phyloP scores from a whole-genome alignment of 2,113 vertebrate genomes.

The Oplegnathus fasciatus region DNA sequence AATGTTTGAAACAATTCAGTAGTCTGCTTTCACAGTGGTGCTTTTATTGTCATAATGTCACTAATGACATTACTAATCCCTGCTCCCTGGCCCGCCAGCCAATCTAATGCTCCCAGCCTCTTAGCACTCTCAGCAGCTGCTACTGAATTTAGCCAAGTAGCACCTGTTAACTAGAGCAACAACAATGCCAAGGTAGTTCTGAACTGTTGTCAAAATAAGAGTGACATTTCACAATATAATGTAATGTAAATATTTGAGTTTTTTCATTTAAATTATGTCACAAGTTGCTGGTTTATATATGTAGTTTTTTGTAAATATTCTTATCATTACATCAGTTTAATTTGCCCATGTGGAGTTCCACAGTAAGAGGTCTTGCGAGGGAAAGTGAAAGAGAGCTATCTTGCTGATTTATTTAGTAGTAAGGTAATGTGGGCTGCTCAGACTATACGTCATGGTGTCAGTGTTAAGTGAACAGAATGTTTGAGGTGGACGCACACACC shows the following conservation, averaged over 20 bases:
- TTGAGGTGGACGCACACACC: constrained; percentile 4
- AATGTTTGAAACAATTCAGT: neutral
- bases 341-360: neutral
- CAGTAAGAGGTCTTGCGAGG: neutral
- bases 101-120: neutral
- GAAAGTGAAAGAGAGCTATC: neutral
- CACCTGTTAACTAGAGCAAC: neutral
- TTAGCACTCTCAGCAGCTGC: neutral
- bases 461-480: constrained; percentile 30
- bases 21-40: too few species aligned
- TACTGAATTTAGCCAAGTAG: neutral
- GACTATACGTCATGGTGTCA: constrained; percentile 3
- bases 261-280: neutral
- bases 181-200: neutral
- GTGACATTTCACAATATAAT: neutral
- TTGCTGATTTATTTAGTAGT: constrained; percentile 4
- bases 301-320: neutral
- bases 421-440: constrained; percentile 13
- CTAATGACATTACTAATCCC: neutral
- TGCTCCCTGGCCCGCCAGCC: neutral
- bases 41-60: too few species aligned
- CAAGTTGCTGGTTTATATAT: neutral
- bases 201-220: neutral
- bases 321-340: neutral
- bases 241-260: neutral